Evolutionary conservation across 92 coral and sea anemone species (phyloP), one percentile per base, ranked within the genome.

Genomic region (Isaurus tuberculatus): DNA sequence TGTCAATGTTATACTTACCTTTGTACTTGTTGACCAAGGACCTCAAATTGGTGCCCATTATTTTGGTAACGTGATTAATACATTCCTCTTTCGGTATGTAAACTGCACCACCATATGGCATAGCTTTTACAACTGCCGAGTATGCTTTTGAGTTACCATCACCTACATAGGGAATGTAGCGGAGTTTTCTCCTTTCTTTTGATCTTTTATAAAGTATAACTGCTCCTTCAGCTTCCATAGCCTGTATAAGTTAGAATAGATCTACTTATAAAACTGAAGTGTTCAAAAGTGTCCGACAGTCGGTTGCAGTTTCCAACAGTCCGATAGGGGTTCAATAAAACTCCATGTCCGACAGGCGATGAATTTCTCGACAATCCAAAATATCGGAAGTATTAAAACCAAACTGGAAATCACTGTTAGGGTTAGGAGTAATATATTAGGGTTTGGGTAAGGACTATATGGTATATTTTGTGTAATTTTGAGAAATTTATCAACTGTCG

Each of bases 81-180:
- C 95, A 92, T 22, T 89, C 93, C 27, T 89, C 93, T 53, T 92
- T 92, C 3, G 93, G 91, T 3, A 92, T 92, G 78, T 11, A 89
- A 3, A 84, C 86, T 9, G 89, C 72, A 25, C 88, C 88, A 5
- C 92, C 91, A 81, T 92, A 92, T 0, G 92, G 95, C 3, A 64
- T 37, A 2, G 55, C 83, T 28, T 81, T 82, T 11, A 48, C 75
- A 20, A 83, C 63, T 8, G 55, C 70, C 26, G 71, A 65, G n/a
- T 66, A 80, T 15, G 82, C 89, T 26, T 87, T 83, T 26, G 92
- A 86, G 71, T 88, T 89, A 3, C 89, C 89, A 89, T 92, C 90
- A 2, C 95, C 87, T 69, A 84, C 77, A 48, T 57, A 92, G 0
- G 91, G 86, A 28, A 86, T 86, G 71, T 89, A 92, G 8, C 95